These are phyloP conservation scores for Lycophotia porphyrea DNA, from an alignment of 2,888 invertebrate species.

Conservation along the genomic window DNA sequence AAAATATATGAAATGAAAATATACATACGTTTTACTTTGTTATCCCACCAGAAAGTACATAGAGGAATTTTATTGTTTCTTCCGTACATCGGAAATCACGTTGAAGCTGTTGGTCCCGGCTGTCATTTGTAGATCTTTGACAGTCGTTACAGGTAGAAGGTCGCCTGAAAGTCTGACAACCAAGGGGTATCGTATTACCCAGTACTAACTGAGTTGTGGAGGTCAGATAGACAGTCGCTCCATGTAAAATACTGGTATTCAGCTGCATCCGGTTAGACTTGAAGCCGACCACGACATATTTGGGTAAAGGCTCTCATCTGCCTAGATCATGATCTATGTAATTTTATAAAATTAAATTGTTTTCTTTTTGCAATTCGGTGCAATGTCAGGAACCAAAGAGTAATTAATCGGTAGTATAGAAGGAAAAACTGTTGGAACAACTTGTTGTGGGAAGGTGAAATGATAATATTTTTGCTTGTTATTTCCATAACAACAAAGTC, in stretches of 20 bases:
- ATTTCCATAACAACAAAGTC: not conserved
- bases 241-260: not conserved
- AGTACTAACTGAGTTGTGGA: slow-evolving; percentile 1
- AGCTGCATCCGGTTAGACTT: not conserved
- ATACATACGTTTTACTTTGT: not conserved
- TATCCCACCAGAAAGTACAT: not conserved
- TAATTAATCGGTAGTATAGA: not conserved
- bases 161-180: not conserved
- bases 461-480: not conserved
- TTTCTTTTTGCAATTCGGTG: not conserved
- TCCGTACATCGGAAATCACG: not conserved
- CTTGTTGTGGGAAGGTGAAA: not conserved
- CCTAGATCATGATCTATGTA: not conserved
- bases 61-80: not conserved
- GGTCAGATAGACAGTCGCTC: not conserved
- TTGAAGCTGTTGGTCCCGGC: not conserved
- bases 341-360: not conserved
- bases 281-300: not conserved
- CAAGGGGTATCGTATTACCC: not conserved
- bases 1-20: slow-evolving; percentile 40
- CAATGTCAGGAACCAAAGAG: not conserved
- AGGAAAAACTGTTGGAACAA: not conserved
- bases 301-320: not conserved
- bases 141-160: not conserved
- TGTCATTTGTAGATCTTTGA: not conserved